Base-by-base conservation (phyloP, 1,140 invertebrate genomes). In the Diabrotica virgifera region DNA sequence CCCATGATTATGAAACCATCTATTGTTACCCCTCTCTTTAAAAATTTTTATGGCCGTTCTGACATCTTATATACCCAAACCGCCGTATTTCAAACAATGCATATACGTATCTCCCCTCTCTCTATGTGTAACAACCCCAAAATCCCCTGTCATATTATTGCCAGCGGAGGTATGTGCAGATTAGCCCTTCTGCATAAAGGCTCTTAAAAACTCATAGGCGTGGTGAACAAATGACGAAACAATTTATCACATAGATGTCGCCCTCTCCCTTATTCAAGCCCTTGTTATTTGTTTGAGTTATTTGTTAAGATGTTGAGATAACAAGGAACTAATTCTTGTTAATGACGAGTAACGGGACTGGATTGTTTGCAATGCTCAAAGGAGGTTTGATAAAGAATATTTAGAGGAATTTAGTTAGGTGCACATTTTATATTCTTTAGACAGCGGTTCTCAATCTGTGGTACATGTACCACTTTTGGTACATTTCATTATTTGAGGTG, bases 151-250 rank as follows among this genome's bases (percentile, higher is more conserved):
- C 40, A 46, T 5, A 46, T 46, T 46, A 46, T 10, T n/a, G 40
- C 40, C 40, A 8, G 40, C 40, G 40, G 40, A 46, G 40, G 40
- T 46, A 46, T 46, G 40, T 46, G n/a, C 40, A 46, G 40, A 46
- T 46, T 46, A 46, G 40, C 40, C 40, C 40, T 46, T 46, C 40
- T 46, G 53, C 13, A 36, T 24, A 55, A 55, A 55, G 24, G 35
- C 53, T 35, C 53, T 55, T 55, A 55, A 55, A 55, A 55, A 55
- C 53, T 36, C 53, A 55, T 59, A 51, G 35, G 56, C 62, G 52
- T 55, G 53, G 54, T 50, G 37, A 53, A 63, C 52, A 63, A 63
- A 63, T 55, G 51, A 63, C 51, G 36, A 56, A 53, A 53, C 61
- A 59, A 59, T 59, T 59, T 36, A 59, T 59, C 36, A 40, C 36